Evolutionary conservation across 1,140 invertebrate genomes (phyloP), one percentile per base, ranked within the genome.

Genomic region (Pseudomyrmex pallidus): DNA sequence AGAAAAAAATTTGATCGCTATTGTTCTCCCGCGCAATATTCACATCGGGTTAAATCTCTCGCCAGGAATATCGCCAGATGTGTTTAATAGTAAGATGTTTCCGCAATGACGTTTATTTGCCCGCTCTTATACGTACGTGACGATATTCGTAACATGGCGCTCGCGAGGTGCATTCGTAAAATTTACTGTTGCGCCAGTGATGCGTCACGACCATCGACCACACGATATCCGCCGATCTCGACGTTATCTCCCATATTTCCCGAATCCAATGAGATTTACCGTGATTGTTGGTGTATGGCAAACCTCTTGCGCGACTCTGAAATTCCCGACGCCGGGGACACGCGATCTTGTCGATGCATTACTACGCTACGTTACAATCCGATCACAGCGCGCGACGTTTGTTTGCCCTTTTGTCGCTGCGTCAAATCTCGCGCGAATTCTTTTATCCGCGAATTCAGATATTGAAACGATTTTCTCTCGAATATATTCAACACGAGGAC

Each of bases 11-110:
- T 13, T 52, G 13, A 10, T 20, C n/a, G 52, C 7, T 44, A n/a
- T 10, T 12, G 7, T 46, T 25, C 22, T 22, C 1, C 1, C 63
- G 35, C 25, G 48, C 15, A 12, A 46, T 52, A 57, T 5, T 74
- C 22, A 7, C 35, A 17, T 17, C 15, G 35, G 61, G 25, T 9
- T 50, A 46, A 76, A 10, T 59, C 12, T 61, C 35, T 61, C 56
- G 17, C 10, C 35, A 35, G 17, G n/a, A 20, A 20, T 48, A 85
- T 52, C 15, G 61, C 25, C 74, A 74, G 54, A 78, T 80, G 54
- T 54, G 48, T 80, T 22, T 22, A 25, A 82, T 64, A 85, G 78
- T 78, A 76, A 77, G 66, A 77, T 12, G 44, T 48, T 68, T 12
- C 15, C 25, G 8, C 12, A 22, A 5, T 1, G 3, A 15, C 13